These are phyloP conservation scores for Acronicta leporina DNA, from an alignment of 2,888 invertebrate species.

Conservation along the genomic window DNA sequence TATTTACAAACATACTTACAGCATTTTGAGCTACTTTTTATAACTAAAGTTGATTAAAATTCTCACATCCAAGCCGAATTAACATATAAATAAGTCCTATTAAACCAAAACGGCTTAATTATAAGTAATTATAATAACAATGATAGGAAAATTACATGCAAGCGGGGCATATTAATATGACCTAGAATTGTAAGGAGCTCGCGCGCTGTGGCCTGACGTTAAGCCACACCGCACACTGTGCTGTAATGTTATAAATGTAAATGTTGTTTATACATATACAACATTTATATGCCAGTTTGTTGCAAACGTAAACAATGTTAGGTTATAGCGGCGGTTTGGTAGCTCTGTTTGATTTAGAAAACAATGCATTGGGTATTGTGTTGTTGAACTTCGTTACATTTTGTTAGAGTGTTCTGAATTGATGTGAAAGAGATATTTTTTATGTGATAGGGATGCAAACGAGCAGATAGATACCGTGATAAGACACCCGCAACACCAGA, in stretches of 20 bases:
- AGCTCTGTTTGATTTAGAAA: constrained; percentile 31
- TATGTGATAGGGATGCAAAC: no score
- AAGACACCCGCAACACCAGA: no score
- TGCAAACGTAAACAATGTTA: constrained; percentile 15
- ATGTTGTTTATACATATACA: no score
- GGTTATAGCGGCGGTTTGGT: constrained; percentile 10
- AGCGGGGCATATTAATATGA: constrained; percentile 59
- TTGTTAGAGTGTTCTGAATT: not conserved
- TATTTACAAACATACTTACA: no score
- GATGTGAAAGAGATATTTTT: no score
- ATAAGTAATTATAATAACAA: constrained; percentile 69
- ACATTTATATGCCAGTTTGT: constrained; percentile 2
- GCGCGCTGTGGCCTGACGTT: constrained; percentile 21
- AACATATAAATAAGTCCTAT: constrained; percentile 17
- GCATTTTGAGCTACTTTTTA: no score
- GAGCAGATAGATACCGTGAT: no score
- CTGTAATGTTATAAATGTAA: constrained; percentile 3
- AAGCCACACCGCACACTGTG: constrained; percentile 38
- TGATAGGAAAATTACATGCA: constrained; percentile 68
- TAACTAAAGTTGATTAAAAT: no score
- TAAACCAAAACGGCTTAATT: constrained; percentile 55
- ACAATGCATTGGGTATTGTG: constrained; percentile 36
- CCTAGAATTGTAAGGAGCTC: constrained; percentile 57
- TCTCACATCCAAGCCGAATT: not conserved
- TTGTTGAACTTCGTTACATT: constrained; percentile 19